Base-by-base conservation (phyloP, 2,797 vertebrate species). In the Hoplostethus mediterraneus region DNA sequence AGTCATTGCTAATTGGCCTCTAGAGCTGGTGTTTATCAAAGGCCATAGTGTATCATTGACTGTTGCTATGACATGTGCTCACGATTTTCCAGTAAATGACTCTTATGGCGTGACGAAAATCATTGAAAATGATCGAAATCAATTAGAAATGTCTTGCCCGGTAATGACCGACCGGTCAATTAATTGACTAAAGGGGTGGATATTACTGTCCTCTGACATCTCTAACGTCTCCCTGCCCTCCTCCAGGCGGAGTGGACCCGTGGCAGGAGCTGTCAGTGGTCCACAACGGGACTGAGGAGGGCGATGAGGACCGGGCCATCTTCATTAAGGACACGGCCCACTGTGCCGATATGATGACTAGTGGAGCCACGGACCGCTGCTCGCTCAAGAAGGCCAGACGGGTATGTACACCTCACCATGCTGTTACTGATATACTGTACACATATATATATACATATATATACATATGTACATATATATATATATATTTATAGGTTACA, bases 211-310 rank as follows among this genome's bases (percentile, higher is more conserved):
- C 9, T 7, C 49, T 52, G 49, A 21, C 51, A 9, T 30, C 51
- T 53, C 21, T 30, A 21, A 2, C 28, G 28, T 33, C 33, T 33
- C 33, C 6, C 33, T 59, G 42, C 9, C 42, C 38, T 63, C 57
- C 42, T 47, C 53, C 21, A 92, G 96, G 96, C 16, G 93, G 96
- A 52, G 72, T 94, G 3, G 97, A 97, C 75, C 97, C 97, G 0
- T 97, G 97, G 96, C 93, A 93, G 1, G 90, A 89, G 10, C 89
- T 97, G 33, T 96, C 96, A 1, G 90, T 97, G 53, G 81, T 95
- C 7, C 80, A 49, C 69, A 87, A 89, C 53, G 64, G 89, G 53
- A 87, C 73, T 0, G 49, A 14, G 56, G 87, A 83, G 0, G 84
- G 49, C 42, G 86, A 86, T 0, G 72, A 77, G 42, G 83, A 90